Conservation (phyloP, 1,140 invertebrate species). For the Neodiprion lecontei region DNA sequence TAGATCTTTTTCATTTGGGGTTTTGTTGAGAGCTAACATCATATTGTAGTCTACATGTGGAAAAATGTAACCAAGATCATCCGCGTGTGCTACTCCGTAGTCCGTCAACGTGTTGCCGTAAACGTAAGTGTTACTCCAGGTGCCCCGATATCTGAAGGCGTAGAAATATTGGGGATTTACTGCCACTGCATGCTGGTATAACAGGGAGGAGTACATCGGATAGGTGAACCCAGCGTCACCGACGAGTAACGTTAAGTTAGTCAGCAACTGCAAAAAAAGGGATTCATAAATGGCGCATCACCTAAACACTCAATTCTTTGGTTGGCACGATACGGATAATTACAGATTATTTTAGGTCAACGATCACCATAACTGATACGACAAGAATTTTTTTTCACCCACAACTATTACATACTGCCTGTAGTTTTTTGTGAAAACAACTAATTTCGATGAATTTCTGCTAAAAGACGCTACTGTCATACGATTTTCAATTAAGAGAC, state of each 20-base stretch:
- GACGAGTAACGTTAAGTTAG: background rate
- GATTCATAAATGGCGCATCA: background rate
- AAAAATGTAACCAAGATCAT: background rate
- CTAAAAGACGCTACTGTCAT: no score
- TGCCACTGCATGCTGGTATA: background rate
- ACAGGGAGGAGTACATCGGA: background rate
- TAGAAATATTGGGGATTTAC: background rate
- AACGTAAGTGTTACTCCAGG: background rate
- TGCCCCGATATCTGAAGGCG: background rate
- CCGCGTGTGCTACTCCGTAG: background rate
- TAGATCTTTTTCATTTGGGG: background rate
- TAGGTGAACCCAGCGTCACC: background rate
- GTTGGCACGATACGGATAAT: no score
- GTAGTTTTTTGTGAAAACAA: no score
- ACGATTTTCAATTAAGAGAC: no score
- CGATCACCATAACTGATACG: no score
- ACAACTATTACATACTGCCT: no score
- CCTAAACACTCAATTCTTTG: no score
- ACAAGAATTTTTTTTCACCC: no score
- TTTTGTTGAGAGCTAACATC: background rate
- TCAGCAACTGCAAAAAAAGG: background rate
- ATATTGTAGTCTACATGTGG: background rate
- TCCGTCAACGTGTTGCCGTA: background rate
- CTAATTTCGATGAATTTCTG: no score
- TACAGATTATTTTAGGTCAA: no score